These are phyloP conservation scores for Diogma glabrata DNA, from an alignment of 2,888 invertebrate genomes.

Conservation along the genomic window DNA sequence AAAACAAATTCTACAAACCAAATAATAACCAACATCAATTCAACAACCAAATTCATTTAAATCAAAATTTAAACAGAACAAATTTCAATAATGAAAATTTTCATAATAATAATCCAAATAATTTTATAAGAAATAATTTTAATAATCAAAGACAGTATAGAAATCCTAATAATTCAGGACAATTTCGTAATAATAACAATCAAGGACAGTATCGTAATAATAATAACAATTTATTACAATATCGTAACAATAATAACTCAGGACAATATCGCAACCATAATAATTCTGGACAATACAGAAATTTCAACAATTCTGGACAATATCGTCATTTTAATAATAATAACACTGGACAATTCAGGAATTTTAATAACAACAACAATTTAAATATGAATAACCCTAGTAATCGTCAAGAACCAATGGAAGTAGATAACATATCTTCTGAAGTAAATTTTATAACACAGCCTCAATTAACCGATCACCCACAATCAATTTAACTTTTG, in stretches of 20 bases:
- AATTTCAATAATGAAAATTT: neutral
- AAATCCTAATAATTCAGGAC: neutral
- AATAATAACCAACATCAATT: neutral
- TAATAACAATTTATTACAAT: too few species aligned
- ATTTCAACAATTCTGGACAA: too few species aligned
- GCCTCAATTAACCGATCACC: conserved; percentile 66
- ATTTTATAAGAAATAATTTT: neutral
- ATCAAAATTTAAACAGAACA: neutral
- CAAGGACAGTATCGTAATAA: neutral
- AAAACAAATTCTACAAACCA: neutral
- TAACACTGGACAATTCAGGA: too few species aligned
- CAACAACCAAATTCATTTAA: neutral
- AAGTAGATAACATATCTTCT: neutral
- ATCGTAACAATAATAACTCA: neutral
- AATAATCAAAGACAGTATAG: neutral
- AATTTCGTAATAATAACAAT: neutral
- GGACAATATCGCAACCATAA: neutral
- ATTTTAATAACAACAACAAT: too few species aligned
- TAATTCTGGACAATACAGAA: too few species aligned
- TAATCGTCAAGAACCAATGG: neutral
- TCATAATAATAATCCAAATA: neutral
- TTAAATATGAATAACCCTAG: too few species aligned
- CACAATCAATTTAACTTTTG: conserved; percentile 10
- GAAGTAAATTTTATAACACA: neutral
- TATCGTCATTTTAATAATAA: too few species aligned